A percentile compares a stretch with the other conserved stretches of the same genome.
These are phyloP conservation scores for Aproaerema taeniolella DNA, from an alignment of 2,888 invertebrate species.

Conservation along the genomic window DNA sequence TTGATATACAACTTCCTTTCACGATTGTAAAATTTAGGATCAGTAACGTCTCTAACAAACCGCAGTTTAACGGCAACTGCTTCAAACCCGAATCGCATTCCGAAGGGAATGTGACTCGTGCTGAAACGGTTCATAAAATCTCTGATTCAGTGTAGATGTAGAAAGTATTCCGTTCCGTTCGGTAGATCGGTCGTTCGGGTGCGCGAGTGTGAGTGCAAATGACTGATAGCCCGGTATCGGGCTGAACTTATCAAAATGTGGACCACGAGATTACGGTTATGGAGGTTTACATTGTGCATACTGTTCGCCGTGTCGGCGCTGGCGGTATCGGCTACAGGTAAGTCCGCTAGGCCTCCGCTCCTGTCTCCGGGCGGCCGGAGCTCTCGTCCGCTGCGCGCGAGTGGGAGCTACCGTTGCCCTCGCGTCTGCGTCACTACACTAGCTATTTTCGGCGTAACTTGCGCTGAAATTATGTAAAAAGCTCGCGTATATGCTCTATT, in stretches of 20 bases:
- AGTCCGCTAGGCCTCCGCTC: conserved; percentile 28
- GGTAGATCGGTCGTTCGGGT: conserved; percentile 66
- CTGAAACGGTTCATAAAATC: conserved; percentile 30
- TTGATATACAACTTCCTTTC: too few species aligned
- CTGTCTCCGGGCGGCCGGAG: conserved; percentile 24
- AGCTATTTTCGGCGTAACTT: conserved; percentile 74
- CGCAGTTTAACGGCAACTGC: conserved; percentile 48
- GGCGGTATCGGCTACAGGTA: conserved; percentile 65
- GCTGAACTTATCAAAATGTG: conserved; percentile 70
- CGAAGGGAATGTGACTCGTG: conserved; percentile 46
- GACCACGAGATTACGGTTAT: conserved; percentile 69
- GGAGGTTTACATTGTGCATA: conserved; percentile 72
- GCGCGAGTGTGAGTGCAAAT: conserved; percentile 76
- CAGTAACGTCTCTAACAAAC: conserved; percentile 22
- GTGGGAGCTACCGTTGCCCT: conserved; percentile 38
- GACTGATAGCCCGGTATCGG: conserved; percentile 69
- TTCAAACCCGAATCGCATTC: conserved; percentile 56
- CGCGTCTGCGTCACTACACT: conserved; percentile 62
- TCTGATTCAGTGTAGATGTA: conserved; percentile 60
- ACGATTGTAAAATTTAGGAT: too few species aligned
- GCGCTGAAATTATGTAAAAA: conserved; percentile 79
- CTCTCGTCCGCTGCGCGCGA: conserved; percentile 23
- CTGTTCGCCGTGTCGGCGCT: conserved; percentile 63
- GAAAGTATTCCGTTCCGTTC: conserved; percentile 37
- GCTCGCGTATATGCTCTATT: conserved; percentile 72